Conservation (phyloP, 2,888 invertebrate species). For the Lampropteryx suffumata region DNA sequence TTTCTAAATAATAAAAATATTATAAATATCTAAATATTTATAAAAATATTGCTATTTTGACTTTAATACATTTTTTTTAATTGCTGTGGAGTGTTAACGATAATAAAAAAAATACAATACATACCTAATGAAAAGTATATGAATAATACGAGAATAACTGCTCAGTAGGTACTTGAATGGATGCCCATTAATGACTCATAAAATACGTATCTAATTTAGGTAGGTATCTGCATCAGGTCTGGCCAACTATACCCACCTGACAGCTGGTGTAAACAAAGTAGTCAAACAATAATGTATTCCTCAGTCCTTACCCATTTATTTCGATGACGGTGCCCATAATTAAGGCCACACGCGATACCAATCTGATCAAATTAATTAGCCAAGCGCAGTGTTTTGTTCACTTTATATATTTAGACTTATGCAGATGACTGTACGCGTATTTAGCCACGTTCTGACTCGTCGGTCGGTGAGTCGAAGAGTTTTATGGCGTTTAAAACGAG, state of each 20-base stretch:
- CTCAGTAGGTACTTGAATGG: no score
- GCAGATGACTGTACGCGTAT: slow-evolving; percentile 45
- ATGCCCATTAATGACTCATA: no score
- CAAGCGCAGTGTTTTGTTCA: slow-evolving; percentile 40
- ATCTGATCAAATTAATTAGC: slow-evolving; percentile 38
- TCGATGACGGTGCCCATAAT: slow-evolving; percentile 60
- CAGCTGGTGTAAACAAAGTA: slow-evolving; percentile 10
- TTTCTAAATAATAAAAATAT: no score
- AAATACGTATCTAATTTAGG: no score
- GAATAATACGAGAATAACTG: no score
- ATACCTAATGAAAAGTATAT: no score
- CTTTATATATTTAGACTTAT: slow-evolving; percentile 44
- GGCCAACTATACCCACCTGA: not conserved
- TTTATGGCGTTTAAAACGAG: slow-evolving; percentile 23
- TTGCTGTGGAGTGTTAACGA: no score
- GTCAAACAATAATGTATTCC: slow-evolving; percentile 27
- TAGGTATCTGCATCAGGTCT: not conserved
- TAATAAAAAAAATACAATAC: no score
- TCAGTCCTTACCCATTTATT: slow-evolving; percentile 67
- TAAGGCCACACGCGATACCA: slow-evolving; percentile 40
- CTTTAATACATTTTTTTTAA: no score
- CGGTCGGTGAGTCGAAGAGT: slow-evolving; percentile 35
- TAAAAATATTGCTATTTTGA: no score
- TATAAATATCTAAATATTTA: no score
- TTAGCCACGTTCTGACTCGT: slow-evolving; percentile 53